These are phyloP conservation scores for Pica pica DNA, from an alignment of 2,113 vertebrate species.

Conservation along the genomic window DNA sequence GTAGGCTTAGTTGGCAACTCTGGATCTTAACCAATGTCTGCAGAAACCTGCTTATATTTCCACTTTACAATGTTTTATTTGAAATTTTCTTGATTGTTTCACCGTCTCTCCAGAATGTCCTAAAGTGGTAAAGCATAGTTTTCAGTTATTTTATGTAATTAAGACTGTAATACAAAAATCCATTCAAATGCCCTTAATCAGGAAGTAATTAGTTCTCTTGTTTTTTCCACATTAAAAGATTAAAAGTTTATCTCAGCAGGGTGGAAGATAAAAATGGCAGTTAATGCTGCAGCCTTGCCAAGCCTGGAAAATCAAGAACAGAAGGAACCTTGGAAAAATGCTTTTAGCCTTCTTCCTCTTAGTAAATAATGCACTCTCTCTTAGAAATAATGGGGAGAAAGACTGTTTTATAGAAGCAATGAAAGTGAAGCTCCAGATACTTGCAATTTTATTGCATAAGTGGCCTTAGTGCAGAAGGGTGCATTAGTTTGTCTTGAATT, in stretches of 20 bases:
- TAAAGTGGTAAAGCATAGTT: neutral
- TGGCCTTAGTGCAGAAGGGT: neutral
- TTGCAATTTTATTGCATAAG: neutral
- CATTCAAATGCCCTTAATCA: neutral
- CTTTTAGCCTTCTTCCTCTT: neutral
- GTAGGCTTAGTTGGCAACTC: neutral
- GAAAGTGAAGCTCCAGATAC: neutral
- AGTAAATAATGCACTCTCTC: neutral
- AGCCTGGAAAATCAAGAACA: slow-evolving; percentile 9
- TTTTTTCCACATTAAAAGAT: slow-evolving; percentile 39
- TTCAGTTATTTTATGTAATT: neutral
- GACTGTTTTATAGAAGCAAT: neutral
- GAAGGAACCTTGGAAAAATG: slow-evolving; percentile 17
- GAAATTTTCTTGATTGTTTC: neutral
- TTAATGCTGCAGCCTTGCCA: slow-evolving; percentile 17
- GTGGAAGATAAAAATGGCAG: slow-evolving; percentile 19
- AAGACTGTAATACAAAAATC: neutral
- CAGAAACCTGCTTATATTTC: neutral
- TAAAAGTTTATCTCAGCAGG: slow-evolving; percentile 50
- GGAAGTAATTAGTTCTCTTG: slow-evolving; percentile 37
- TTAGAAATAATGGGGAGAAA: neutral
- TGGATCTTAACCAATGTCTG: neutral
- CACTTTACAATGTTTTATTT: neutral
- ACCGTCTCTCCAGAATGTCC: neutral
- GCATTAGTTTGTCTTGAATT: neutral